Conservation (phyloP, 1,140 invertebrate genomes). For the Drosophila pruinosa region DNA sequence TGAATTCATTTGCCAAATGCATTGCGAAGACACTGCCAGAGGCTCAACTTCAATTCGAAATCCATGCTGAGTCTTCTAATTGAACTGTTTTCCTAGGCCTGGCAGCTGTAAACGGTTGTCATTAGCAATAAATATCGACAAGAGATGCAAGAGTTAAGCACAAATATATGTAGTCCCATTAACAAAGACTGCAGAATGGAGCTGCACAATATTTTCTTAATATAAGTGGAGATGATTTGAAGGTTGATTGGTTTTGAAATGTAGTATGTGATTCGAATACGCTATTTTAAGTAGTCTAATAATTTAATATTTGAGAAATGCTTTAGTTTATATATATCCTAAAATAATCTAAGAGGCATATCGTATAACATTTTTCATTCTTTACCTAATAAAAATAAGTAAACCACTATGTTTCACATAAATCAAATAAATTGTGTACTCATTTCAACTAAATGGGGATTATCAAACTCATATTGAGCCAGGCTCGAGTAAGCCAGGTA, state of each 20-base stretch:
- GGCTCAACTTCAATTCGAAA: background rate
- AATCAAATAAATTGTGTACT: background rate
- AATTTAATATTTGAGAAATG: too few species aligned
- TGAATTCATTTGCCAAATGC: slow-evolving; percentile 70
- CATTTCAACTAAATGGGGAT: slow-evolving; percentile 5
- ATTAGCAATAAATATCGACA: slow-evolving; percentile 52
- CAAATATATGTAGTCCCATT: background rate
- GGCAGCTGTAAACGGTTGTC: slow-evolving; percentile 65
- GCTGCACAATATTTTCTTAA: background rate
- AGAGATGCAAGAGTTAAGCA: background rate
- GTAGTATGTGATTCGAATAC: too few species aligned
- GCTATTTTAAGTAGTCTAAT: too few species aligned
- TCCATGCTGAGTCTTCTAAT: slow-evolving; percentile 45
- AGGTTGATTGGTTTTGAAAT: background rate
- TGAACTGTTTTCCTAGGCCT: slow-evolving; percentile 62
- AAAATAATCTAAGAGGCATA: too few species aligned
- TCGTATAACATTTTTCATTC: too few species aligned
- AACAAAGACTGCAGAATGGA: background rate
- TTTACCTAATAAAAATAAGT: background rate
- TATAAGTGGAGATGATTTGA: background rate
- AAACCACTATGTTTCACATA: background rate
- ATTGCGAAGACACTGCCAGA: slow-evolving; percentile 27
- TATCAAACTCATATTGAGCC: slow-evolving; percentile 4
- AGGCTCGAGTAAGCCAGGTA: background rate
- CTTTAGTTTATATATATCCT: too few species aligned